Evolutionary conservation across 2,797 vertebrate species (phyloP).

Genomic region (Sebastes oblongus): DNA sequence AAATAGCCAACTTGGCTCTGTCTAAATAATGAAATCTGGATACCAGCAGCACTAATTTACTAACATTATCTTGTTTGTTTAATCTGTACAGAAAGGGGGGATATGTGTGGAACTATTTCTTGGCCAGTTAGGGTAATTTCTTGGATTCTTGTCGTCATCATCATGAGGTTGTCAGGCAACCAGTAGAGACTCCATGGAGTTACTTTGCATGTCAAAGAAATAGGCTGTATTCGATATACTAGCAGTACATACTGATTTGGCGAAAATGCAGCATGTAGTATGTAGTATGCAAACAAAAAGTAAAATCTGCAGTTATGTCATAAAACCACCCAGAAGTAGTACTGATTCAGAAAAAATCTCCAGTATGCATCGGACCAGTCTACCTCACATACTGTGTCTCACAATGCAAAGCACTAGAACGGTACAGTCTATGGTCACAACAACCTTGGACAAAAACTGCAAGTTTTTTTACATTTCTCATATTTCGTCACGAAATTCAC

Average conservation of each 20-base stretch:
- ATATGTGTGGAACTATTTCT: not conserved
- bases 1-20: not conserved
- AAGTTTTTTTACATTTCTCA: too few species aligned
- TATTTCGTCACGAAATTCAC: too few species aligned
- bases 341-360: too few species aligned
- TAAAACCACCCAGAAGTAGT: too few species aligned
- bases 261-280: too few species aligned
- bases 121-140: not conserved
- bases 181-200: not conserved
- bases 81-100: not conserved
- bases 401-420: accelerated
- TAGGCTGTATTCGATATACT: too few species aligned
- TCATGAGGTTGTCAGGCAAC: not conserved
- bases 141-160: not conserved
- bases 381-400: accelerated
- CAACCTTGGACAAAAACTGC: too few species aligned
- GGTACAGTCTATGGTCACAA: too few species aligned
- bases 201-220: not conserved
- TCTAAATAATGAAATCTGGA: not conserved
- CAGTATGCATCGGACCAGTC: too few species aligned
- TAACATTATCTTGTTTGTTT: not conserved
- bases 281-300: too few species aligned
- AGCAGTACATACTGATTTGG: too few species aligned
- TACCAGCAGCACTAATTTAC: not conserved
- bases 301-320: too few species aligned